Conservation (phyloP, 1,140 invertebrate species). For the Gonatopus flavifemur region DNA sequence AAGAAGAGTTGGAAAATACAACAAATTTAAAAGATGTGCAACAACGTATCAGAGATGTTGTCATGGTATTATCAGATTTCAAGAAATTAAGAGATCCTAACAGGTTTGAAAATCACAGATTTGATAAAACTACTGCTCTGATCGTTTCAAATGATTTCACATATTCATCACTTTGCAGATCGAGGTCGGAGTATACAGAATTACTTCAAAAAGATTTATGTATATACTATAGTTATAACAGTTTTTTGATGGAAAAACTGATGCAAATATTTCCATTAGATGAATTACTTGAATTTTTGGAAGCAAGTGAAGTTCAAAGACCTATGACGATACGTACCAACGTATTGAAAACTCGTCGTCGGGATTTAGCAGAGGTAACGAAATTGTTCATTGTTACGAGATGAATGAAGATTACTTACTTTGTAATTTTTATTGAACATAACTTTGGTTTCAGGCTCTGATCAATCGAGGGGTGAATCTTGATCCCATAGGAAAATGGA, state of each 20-base stretch:
- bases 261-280: slow-evolving; percentile 90
- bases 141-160: too few species aligned
- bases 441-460: slow-evolving; percentile 63
- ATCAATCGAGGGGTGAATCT: slow-evolving; percentile 97
- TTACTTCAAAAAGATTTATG: slow-evolving; percentile 85
- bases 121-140: too few species aligned
- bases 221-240: slow-evolving; percentile 96
- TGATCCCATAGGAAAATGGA: slow-evolving; percentile 98
- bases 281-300: slow-evolving; percentile 92
- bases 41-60: slow-evolving; percentile 87
- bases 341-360: slow-evolving; percentile 89
- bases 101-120: too few species aligned
- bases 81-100: slow-evolving; percentile 74
- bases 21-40: slow-evolving; percentile 82
- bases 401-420: background rate
- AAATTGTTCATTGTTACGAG: background rate
- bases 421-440: background rate
- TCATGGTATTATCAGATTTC: slow-evolving; percentile 88
- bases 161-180: too few species aligned
- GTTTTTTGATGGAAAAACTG: slow-evolving; percentile 91
- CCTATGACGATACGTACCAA: slow-evolving; percentile 96
- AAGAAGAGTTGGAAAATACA: slow-evolving; percentile 71
- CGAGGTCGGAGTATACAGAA: slow-evolving; percentile 80
- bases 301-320: slow-evolving; percentile 94
- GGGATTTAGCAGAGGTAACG: slow-evolving; percentile 87